Percentiles rank a stretch among this genome's conserved stretches.
phyloP scores from a whole-genome alignment of 2,888 invertebrate genomes.

The Calliopum simillimum region DNA sequence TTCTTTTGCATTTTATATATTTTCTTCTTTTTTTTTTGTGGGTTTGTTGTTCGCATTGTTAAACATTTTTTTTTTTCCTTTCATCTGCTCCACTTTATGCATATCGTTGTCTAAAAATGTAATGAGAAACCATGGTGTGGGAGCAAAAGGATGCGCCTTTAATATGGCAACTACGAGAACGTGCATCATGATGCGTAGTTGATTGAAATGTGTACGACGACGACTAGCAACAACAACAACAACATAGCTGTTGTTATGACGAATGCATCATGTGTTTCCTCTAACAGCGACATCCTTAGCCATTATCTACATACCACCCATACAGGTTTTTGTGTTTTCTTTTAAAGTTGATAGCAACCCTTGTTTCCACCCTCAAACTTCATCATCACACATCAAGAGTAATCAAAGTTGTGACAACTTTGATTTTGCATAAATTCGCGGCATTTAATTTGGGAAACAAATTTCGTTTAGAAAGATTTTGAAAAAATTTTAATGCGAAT shows the following conservation, averaged over 20 bases:
- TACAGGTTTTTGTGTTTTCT: slow-evolving; percentile 13
- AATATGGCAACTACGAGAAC: neutral
- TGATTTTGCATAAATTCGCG: slow-evolving; percentile 31
- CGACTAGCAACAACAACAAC: slow-evolving; percentile 39
- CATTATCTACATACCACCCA: too few species aligned
- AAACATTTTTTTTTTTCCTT: slow-evolving; percentile 34
- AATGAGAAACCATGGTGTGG: neutral
- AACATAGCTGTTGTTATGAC: slow-evolving; percentile 15
- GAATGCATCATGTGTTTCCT: slow-evolving; percentile 34
- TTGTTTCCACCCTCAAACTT: slow-evolving; percentile 8
- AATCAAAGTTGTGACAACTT: slow-evolving; percentile 36
- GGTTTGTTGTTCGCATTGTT: slow-evolving; percentile 43
- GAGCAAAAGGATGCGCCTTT: neutral
- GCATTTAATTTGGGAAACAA: too few species aligned
- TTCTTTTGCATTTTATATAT: neutral
- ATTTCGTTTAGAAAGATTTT: too few species aligned
- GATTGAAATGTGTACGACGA: slow-evolving; percentile 42
- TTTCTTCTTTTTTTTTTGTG: neutral
- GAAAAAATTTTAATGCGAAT: too few species aligned
- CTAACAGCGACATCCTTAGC: neutral
- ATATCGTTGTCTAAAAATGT: slow-evolving; percentile 40
- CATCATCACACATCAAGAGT: slow-evolving; percentile 22
- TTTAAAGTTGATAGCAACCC: slow-evolving; percentile 11
- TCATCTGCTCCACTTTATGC: slow-evolving; percentile 59
- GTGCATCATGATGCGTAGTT: slow-evolving; percentile 54